A percentile compares a stretch with the other conserved stretches of the same genome.
Evolutionary conservation across 2,888 invertebrate genomes (phyloP).

Genomic region (Lordiphosa andalusiaca): DNA sequence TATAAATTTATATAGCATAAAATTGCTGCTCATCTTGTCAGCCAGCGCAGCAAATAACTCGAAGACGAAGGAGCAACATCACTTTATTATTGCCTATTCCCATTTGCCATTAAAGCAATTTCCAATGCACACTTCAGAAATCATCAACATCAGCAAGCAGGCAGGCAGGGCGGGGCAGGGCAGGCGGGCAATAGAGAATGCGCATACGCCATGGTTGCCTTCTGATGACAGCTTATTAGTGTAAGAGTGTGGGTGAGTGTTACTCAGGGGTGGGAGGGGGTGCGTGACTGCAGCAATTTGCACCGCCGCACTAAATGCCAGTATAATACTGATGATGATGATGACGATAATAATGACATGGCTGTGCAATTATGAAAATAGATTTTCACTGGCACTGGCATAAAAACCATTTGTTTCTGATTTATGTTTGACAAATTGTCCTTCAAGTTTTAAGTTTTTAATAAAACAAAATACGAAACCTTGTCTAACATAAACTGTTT

Average conservation of each 20-base stretch:
- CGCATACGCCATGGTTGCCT: conserved; percentile 34
- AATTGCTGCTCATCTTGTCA: no score
- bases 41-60: no score
- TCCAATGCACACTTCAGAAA: conserved; percentile 45
- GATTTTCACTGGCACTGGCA: conserved; percentile 9
- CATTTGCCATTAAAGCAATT: conserved; percentile 29
- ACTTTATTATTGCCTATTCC: conserved; percentile 9
- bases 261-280: conserved; percentile 7
- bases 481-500: conserved; percentile 41
- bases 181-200: conserved; percentile 22
- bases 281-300: conserved; percentile 51
- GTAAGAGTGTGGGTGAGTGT: conserved; percentile 8
- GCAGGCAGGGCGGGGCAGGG: not conserved
- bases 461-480: conserved; percentile 2
- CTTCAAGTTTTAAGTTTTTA: conserved; percentile 12
- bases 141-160: conserved; percentile 27
- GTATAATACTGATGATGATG: conserved; percentile 20
- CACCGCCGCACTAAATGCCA: conserved; percentile 34
- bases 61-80: not conserved
- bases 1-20: no score
- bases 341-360: conserved; percentile 5
- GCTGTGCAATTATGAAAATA: not conserved
- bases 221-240: conserved; percentile 47
- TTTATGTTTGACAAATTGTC: conserved; percentile 30
- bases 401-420: conserved; percentile 28